Percentiles rank a stretch among this genome's conserved stretches.
Evolutionary conservation across 2,113 vertebrate species (phyloP).

Genomic region (Neomonachus schauinslandi): DNA sequence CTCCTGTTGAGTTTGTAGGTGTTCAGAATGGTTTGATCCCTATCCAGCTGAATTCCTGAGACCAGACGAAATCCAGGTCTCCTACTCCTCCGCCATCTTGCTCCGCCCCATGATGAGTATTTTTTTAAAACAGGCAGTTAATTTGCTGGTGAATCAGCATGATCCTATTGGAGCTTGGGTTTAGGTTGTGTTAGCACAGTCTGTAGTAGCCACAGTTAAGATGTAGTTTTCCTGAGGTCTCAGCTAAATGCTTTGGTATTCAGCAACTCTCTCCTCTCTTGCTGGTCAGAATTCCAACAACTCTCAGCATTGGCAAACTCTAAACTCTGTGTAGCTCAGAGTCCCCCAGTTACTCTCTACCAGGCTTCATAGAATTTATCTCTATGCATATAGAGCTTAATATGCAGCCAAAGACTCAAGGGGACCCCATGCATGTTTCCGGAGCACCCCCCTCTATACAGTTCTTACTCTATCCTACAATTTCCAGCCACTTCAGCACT

Average conservation of each 20-base stretch:
- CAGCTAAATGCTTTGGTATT: not conserved
- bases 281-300: not conserved
- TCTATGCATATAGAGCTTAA: not conserved
- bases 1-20: no score
- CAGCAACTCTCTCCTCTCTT: no score
- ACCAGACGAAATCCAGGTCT: no score
- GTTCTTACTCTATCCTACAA: not conserved
- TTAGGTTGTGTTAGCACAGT: not conserved
- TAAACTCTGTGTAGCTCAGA: not conserved
- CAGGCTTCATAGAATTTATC: not conserved
- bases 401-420: not conserved
- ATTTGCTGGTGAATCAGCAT: not conserved
- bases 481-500: not conserved
- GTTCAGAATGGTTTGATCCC: no score
- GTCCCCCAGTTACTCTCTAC: not conserved
- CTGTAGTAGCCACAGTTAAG: not conserved
- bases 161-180: not conserved
- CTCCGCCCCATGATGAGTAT: no score
- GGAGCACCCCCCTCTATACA: not conserved
- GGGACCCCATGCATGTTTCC: not conserved
- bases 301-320: not conserved
- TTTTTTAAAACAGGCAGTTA: not conserved
- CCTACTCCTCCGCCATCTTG: no score
- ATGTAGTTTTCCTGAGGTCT: not conserved
- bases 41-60: no score